Percentiles rank a stretch among this genome's conserved stretches.
Evolutionary conservation across 2,113 vertebrate species (phyloP).

Genomic region (Calyptommatus sinebrachiatus): DNA sequence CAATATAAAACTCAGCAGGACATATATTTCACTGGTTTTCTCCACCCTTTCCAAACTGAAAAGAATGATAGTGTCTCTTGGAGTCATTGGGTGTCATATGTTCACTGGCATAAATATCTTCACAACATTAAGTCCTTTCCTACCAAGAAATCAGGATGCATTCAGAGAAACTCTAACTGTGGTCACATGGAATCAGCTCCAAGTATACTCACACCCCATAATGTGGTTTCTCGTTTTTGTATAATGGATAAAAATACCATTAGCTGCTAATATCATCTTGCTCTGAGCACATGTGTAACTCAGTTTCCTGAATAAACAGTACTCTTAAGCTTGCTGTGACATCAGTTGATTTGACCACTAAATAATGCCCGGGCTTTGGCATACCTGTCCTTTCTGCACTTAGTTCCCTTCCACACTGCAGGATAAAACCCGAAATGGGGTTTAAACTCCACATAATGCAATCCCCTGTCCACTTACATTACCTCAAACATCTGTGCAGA

Average conservation of each 20-base stretch:
- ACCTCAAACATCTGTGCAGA: too few relatives aligned
- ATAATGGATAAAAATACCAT: neutral
- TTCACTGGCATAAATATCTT: neutral
- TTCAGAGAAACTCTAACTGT: neutral
- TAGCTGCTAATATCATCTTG: neutral
- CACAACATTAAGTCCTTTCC: neutral
- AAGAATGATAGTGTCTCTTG: neutral
- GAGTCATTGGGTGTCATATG: neutral
- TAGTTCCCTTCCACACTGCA: too few relatives aligned
- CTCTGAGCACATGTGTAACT: neutral
- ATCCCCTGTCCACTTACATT: too few relatives aligned
- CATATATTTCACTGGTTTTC: neutral
- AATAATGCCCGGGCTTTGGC: too few relatives aligned
- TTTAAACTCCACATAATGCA: too few relatives aligned
- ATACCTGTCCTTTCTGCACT: too few relatives aligned
- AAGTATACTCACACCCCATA: neutral
- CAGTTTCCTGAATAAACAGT: neutral
- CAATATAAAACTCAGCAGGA: neutral
- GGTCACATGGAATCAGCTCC: neutral
- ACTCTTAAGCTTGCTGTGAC: neutral
- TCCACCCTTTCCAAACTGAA: neutral
- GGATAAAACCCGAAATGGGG: too few relatives aligned
- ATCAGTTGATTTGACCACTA: neutral
- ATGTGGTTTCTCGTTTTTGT: neutral
- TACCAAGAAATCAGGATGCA: neutral